Base-by-base conservation (phyloP, 1,140 invertebrate genomes). In the Psilanteris sp. region DNA sequence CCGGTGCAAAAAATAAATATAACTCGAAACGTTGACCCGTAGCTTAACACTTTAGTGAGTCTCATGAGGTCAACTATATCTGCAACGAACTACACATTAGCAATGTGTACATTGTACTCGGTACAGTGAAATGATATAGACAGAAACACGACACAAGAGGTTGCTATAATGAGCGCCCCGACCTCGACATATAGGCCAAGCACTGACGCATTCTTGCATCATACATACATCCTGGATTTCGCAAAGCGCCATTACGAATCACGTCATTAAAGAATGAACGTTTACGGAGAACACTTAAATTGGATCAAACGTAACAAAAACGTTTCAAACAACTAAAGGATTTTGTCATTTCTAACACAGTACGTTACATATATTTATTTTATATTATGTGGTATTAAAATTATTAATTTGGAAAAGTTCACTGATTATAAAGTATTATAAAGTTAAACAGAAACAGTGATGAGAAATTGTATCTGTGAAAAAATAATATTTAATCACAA, bases 151-250 rank as follows among this genome's bases (percentile, higher is more conserved):
- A 79, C 66, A 84, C 77, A 79, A 85, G 83, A 78, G 77, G 41
- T 70, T 55, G 79, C 54, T 77, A 79, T 86, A 86, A 86, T 83
- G 82, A 86, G 84, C 61, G 71, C 50, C 44, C 39, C 75, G 78
- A 83, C 78, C 79, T 81, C 83, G 79, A 80, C 81, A 86, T 85
- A 74, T 86, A 82, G 83, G 83, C 80, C 82, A 83, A 85, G 76
- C 79, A 81, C 78, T 71, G 71, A 79, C 70, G 64, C 67, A 70
- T 75, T 77, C 70, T 27, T 70, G 31, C 64, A 74, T 62, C 32
- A 37, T 79, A 67, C 44, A 81, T 79, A 78, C 77, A 74, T 66
- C 71, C 66, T 79, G 50, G 37, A 77, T 72, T 70, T 70, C 54
- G 31, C 31, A 20, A 37, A 14, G 3, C 29, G 13, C 8, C 31